These are phyloP conservation scores for Periophthalmus modestus DNA, from an alignment of 2,113 vertebrate genomes.

Conservation along the genomic window DNA sequence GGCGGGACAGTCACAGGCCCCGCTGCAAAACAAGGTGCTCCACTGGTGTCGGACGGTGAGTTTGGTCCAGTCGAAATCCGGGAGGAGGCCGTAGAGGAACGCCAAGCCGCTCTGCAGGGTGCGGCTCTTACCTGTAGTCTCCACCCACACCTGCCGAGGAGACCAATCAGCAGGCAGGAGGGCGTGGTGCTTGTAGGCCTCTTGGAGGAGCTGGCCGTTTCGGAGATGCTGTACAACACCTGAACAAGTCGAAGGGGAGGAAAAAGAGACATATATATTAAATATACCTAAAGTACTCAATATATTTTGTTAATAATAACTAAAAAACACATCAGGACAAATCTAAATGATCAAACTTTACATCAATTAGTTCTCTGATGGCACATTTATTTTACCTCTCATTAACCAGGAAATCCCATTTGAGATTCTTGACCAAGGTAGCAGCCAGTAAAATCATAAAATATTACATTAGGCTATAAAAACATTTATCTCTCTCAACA, in stretches of 20 bases:
- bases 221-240: conserved; percentile 92
- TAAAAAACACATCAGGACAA: too few species aligned
- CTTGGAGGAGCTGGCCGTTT: conserved; percentile 87
- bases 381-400: too few species aligned
- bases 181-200: conserved; percentile 86
- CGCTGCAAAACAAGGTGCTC: conserved; percentile 91
- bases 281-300: too few species aligned
- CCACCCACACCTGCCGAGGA: conserved; percentile 86
- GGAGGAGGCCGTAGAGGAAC: conserved; percentile 87
- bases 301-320: too few species aligned
- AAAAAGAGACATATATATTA: not conserved
- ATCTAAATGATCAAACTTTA: too few species aligned
- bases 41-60: conserved; percentile 87
- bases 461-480: too few species aligned
- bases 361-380: too few species aligned
- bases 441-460: too few species aligned
- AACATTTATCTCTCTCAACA: too few species aligned
- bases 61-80: conserved; percentile 89
- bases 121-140: conserved; percentile 92
- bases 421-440: too few species aligned
- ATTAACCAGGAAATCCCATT: too few species aligned
- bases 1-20: conserved; percentile 88
- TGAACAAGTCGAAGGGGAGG: conserved; percentile 43
- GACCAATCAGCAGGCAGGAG: conserved; percentile 83
- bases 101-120: conserved; percentile 93